Evolutionary conservation across 1,140 invertebrate species (phyloP).

Genomic region (Neodiprion lecontei): DNA sequence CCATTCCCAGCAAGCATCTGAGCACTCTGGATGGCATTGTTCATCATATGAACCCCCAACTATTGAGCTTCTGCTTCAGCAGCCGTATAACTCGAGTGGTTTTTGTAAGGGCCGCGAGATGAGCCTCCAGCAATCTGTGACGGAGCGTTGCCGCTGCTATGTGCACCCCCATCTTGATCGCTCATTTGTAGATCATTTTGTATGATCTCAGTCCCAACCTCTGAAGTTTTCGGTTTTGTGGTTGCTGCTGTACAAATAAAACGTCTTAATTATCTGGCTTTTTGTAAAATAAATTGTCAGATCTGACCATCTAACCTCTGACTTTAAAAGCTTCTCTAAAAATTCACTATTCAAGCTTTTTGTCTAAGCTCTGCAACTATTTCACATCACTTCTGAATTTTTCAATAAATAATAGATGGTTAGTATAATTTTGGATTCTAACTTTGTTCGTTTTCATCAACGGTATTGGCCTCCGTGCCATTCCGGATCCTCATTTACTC

Average conservation of each 20-base stretch:
- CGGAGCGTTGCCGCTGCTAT: background rate
- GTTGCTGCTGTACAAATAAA: slow-evolving; percentile 28
- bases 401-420: slow-evolving; percentile 21
- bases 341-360: slow-evolving; percentile 19
- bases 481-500: slow-evolving; percentile 33
- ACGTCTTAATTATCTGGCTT: slow-evolving; percentile 34
- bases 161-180: too few species aligned
- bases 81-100: slow-evolving; percentile 15
- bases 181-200: background rate
- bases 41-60: background rate
- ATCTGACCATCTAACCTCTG: slow-evolving; percentile 31
- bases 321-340: slow-evolving; percentile 22
- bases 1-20: slow-evolving; percentile 21
- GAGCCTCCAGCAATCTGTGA: background rate
- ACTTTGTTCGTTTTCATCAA: slow-evolving; percentile 19
- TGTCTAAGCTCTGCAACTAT: slow-evolving; percentile 20
- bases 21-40: slow-evolving; percentile 17
- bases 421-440: slow-evolving; percentile 17
- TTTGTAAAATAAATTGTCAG: slow-evolving; percentile 27
- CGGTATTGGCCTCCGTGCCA: slow-evolving; percentile 12
- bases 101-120: background rate
- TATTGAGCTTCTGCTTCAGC: slow-evolving; percentile 10
- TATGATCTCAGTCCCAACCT: slow-evolving; percentile 11
- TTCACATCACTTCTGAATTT: slow-evolving; percentile 28
- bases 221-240: slow-evolving; percentile 15